These are phyloP conservation scores for Gopherus flavomarginatus DNA, from an alignment of 2,113 vertebrate genomes.

Conservation along the genomic window DNA sequence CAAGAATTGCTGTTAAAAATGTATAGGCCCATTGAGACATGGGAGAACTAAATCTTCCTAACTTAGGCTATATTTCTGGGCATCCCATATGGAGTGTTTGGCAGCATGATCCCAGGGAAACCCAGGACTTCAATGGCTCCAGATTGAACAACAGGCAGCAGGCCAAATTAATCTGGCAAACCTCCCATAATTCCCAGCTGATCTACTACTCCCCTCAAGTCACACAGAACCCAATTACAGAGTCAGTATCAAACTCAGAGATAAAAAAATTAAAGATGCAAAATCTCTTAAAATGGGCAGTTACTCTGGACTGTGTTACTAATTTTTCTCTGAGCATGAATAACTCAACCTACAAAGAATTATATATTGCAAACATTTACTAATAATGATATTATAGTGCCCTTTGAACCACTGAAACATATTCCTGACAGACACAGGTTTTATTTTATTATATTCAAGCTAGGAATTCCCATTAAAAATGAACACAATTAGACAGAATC, in stretches of 20 bases:
- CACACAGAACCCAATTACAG: not conserved
- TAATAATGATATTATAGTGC: not conserved
- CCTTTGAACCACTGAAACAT: not conserved
- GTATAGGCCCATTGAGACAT: constrained; percentile 53
- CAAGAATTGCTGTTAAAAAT: constrained; percentile 56
- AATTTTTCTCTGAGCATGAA: not conserved
- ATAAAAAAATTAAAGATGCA: not conserved
- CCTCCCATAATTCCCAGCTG: constrained; percentile 35
- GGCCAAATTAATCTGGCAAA: constrained; percentile 52
- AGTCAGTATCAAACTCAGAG: rapidly evolving
- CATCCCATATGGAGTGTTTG: constrained; percentile 70
- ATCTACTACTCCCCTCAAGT: constrained; percentile 18
- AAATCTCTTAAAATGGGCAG: not conserved
- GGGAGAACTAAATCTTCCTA: constrained; percentile 45
- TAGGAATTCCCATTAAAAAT: constrained; percentile 27
- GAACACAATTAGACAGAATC: not conserved
- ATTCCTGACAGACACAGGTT: not conserved
- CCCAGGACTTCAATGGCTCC: constrained; percentile 21
- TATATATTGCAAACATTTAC: not conserved
- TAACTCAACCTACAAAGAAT: not conserved
- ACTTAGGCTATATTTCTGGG: constrained; percentile 66
- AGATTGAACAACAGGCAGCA: constrained; percentile 42
- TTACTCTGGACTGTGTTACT: rapidly evolving
- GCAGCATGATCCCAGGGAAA: constrained; percentile 60
- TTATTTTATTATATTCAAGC: not conserved